phyloP scores from a whole-genome alignment of 1,140 invertebrate genomes.

The Cherax destructor region DNA sequence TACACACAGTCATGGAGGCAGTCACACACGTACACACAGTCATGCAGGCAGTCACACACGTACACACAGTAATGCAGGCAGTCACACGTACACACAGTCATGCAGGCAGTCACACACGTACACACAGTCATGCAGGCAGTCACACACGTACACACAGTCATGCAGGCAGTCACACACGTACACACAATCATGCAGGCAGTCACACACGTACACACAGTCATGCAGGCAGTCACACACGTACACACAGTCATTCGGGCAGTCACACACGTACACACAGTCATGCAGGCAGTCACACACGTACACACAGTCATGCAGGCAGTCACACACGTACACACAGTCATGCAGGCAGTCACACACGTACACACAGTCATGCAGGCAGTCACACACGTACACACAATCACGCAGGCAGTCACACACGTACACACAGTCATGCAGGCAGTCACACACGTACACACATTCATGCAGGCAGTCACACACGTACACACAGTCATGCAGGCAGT shows the following conservation, averaged over 20 bases:
- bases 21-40: not conserved
- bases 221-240: constrained; percentile 16
- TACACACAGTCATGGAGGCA: not conserved
- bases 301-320: not conserved
- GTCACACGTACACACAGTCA: too few species aligned
- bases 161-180: constrained; percentile 16
- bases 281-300: constrained; percentile 16
- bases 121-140: not conserved
- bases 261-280: too few species aligned
- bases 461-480: too few species aligned
- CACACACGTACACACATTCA: too few species aligned
- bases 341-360: constrained; percentile 16
- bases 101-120: constrained; percentile 16
- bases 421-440: too few species aligned
- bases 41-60: too few species aligned
- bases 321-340: too few species aligned
- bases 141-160: too few species aligned
- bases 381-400: too few species aligned
- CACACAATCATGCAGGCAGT: not conserved
- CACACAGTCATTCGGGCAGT: not conserved
- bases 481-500: not conserved
- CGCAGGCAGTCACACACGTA: too few species aligned
- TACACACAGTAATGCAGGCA: too few species aligned
- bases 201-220: too few species aligned
- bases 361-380: not conserved